Evolutionary conservation across 2,797 vertebrate species (phyloP), one percentile per base, ranked within the genome.

Genomic region (Leptoclinus maculatus): DNA sequence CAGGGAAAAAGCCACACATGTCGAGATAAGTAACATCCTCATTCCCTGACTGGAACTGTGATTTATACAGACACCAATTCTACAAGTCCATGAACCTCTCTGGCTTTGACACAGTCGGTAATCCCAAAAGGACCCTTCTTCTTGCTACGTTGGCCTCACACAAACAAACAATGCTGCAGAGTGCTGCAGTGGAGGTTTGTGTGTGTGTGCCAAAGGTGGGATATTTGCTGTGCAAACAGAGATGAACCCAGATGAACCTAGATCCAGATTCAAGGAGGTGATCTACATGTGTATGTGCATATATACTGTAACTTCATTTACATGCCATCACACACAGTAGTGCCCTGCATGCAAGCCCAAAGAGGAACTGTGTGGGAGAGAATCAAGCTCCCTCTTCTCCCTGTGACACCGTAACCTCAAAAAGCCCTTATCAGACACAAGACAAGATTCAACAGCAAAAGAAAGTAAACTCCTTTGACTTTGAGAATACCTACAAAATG

Each of bases 331-430:
- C 57, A 79, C 51, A 68, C 12, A 62, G 6, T 34, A 11, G 16
- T 17, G 41, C 10, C 23, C 54, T 62, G 34, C 14, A 49, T 27
- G 21, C 25, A 64, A 58, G 59, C 38, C 17, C 14, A 63, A 29
- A 47, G 32, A 63, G 32, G 41, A 81, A 47, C 6, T 41, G 32
- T 64, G 34, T 67, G 49, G 16, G 21, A 57, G 53, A 54, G 57
- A 76, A 38, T 64, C 65, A 41, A 56, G 19, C 63, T 71, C n/a
- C 43, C 41, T 60, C 11, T n/a, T 49, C 21, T 76, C n/a, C 41
- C 29, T 69, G 47, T 79, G 83, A 86, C 79, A 82, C 38, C 53
- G 58, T 79, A 79, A 83, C 86, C 58, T 87, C 68, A 54, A 80
- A 65, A 65, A 84, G 72, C 82, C 69, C 41, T 74, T 34, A 84